Percentiles rank a stretch among this genome's conserved stretches.
These are phyloP conservation scores for Taenioides sp. DNA, from an alignment of 2,797 vertebrate species.

Conservation along the genomic window DNA sequence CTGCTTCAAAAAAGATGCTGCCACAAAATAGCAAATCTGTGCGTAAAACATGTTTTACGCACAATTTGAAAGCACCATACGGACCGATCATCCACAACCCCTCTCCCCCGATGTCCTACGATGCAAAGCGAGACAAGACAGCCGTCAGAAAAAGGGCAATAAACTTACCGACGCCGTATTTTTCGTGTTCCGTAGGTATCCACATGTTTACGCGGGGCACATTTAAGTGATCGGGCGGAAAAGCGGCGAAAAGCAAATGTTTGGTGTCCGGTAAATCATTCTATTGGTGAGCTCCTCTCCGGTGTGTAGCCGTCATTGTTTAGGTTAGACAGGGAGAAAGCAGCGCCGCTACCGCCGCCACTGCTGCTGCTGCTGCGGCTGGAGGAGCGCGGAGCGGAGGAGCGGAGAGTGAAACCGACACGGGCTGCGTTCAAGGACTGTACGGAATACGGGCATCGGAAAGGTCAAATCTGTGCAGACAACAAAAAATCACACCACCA, in stretches of 20 bases:
- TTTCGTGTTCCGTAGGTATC: slow-evolving; percentile 96
- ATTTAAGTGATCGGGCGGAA: slow-evolving; percentile 56
- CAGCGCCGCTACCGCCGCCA: slow-evolving; percentile 36
- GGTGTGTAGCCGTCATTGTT: slow-evolving; percentile 84
- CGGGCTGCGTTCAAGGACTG: slow-evolving; percentile 41
- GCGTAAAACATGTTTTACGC: slow-evolving; percentile 15
- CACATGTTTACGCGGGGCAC: slow-evolving; percentile 83
- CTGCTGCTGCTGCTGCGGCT: slow-evolving; percentile 41
- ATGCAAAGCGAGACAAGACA: slow-evolving; percentile 21
- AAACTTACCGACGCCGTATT: slow-evolving; percentile 98
- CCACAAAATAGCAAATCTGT: neutral
- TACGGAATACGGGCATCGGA: neutral
- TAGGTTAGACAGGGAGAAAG: slow-evolving; percentile 72
- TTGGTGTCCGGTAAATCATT: slow-evolving; percentile 65
- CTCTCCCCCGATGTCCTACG: slow-evolving; percentile 20
- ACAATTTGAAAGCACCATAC: slow-evolving; percentile 9
- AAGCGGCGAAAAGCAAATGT: slow-evolving; percentile 54
- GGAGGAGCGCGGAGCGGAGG: slow-evolving; percentile 25
- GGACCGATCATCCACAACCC: neutral
- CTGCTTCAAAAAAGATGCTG: slow-evolving; percentile 38
- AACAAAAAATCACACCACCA: neutral
- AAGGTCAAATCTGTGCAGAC: neutral
- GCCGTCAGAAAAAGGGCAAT: slow-evolving; percentile 26
- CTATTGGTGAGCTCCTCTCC: slow-evolving; percentile 68
- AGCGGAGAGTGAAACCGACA: slow-evolving; percentile 45